Base-by-base conservation (phyloP, 2,888 invertebrate genomes). In the Aphodius granarius region DNA sequence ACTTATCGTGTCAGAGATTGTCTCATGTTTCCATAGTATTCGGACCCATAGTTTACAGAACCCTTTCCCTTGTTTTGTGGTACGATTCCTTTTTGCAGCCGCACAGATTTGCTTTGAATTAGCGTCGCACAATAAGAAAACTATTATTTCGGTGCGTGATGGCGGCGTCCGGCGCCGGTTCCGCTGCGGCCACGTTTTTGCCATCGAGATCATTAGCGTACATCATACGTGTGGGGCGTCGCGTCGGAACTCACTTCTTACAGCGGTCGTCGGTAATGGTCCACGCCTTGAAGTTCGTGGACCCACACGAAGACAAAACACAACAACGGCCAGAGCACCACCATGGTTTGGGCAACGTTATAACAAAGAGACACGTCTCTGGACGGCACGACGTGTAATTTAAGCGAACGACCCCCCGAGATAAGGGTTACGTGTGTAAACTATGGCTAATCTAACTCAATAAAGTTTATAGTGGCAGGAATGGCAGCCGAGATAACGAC, bases 391-490 rank as follows among this genome's bases (percentile, higher is more conserved):
- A 81, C 81, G 84, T 85, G 85, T 85, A 86, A 86, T 86, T 86
- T 86, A 85, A 85, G 85, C 85, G 85, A 86, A 87, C 85, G 86
- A 86, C 83, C 85, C 83, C n/a, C 85, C 83, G 84, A 83, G 87
- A 87, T 87, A 87, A 87, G 86, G 77, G 83, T 83, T 86, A 86
- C 86, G 86, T 87, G 86, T 86, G 86, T 87, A 87, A 87, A 87
- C 87, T 87, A 87, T 86, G 84, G 86, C 86, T 87, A 87, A 87
- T 87, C 87, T 87, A 86, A 87, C 86, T 86, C 86, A 86, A 87
- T 87, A 87, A 87, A 87, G 84, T 87, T 87, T 87, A 87, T 87
- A 87, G 87, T 87, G 86, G 87, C 86, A 87, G 86, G 86, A 86
- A 87, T 86, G 86, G 86, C 83, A 84, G 81, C 82, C 83, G 85